phyloP scores from a whole-genome alignment of 2,888 invertebrate genomes.

The Phoenoteleia sp. region DNA sequence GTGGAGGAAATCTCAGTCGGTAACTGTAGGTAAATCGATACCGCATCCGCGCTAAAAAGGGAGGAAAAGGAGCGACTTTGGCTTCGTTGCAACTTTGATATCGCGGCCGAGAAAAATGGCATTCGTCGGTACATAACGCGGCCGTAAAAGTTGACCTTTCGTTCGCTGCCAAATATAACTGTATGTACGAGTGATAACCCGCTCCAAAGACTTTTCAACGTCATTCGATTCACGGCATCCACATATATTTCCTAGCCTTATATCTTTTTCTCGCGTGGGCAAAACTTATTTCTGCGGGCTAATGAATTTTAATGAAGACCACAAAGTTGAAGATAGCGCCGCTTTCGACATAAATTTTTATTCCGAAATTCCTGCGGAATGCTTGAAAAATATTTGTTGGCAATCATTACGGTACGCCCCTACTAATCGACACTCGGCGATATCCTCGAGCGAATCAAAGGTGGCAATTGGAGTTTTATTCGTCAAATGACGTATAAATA shows the following conservation, averaged over 20 bases:
- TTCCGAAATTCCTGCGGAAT: conserved; percentile 21
- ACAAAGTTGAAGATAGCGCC: conserved; percentile 45
- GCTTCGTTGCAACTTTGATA: conserved; percentile 25
- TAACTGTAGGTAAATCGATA: background rate
- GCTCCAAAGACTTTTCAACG: conserved; percentile 54
- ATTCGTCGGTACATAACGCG: conserved; percentile 27
- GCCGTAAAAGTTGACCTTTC: conserved; percentile 49
- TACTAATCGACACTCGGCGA: conserved; percentile 34
- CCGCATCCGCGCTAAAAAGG: background rate
- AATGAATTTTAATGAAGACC: conserved; percentile 72
- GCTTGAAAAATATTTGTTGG: conserved; percentile 43
- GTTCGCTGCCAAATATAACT: conserved; percentile 29
- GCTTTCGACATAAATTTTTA: conserved; percentile 32
- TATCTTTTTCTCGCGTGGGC: conserved; percentile 63
- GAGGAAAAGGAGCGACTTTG: background rate
- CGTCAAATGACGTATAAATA: conserved; percentile 46
- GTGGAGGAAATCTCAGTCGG: background rate
- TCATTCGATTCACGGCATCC: conserved; percentile 28
- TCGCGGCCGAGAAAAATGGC: conserved; percentile 20
- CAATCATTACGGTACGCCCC: conserved; percentile 27
- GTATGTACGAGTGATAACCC: conserved; percentile 47
- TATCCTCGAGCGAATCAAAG: conserved; percentile 33
- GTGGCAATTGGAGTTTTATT: conserved; percentile 52
- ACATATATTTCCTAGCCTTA: conserved; percentile 27
- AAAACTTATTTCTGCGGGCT: conserved; percentile 62